These are phyloP conservation scores for Ceratina japonica DNA, from an alignment of 1,140 invertebrate genomes.

Conservation along the genomic window DNA sequence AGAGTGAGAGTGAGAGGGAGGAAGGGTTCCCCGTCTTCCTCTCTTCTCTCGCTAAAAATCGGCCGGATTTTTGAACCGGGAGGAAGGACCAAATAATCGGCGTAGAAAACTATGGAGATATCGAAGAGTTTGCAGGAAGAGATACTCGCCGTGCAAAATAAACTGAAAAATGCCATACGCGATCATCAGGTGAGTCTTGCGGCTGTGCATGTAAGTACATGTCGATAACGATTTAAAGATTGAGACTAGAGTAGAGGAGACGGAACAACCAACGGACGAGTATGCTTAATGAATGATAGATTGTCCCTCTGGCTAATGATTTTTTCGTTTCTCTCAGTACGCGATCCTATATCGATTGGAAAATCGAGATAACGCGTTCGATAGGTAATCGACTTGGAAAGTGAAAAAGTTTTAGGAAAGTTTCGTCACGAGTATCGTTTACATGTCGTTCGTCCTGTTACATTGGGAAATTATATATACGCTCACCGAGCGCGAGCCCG, in stretches of 20 bases:
- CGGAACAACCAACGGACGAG: conserved; percentile 23
- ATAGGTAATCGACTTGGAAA: conserved; percentile 17
- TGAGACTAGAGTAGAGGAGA: conserved; percentile 4
- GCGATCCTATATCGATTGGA: conserved; percentile 11
- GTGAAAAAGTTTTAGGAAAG: conserved; percentile 22
- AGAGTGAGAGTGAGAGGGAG: conserved; percentile 48
- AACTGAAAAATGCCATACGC: conserved; percentile 84
- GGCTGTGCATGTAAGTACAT: conserved; percentile 35
- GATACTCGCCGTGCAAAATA: conserved; percentile 82
- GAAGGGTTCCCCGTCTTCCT: conserved; percentile 49
- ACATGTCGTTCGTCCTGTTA: not conserved
- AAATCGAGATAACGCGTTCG: conserved; percentile 11
- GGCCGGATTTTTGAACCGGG: conserved; percentile 48
- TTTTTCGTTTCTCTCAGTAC: conserved; percentile 7
- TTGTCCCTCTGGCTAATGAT: not conserved
- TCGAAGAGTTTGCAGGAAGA: conserved; percentile 83
- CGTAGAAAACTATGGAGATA: conserved; percentile 81
- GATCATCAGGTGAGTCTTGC: conserved; percentile 83
- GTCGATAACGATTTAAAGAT: conserved; percentile 52
- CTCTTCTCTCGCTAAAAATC: conserved; percentile 55
- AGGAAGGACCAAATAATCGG: conserved; percentile 32
- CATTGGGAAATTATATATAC: not conserved
- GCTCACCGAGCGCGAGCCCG: not conserved
- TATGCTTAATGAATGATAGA: conserved; percentile 12
- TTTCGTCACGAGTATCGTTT: not conserved